Percentiles rank a stretch among this genome's conserved stretches.
Evolutionary conservation across 1,140 invertebrate genomes (phyloP).

Genomic region (Aphelenchoides fujianensis): DNA sequence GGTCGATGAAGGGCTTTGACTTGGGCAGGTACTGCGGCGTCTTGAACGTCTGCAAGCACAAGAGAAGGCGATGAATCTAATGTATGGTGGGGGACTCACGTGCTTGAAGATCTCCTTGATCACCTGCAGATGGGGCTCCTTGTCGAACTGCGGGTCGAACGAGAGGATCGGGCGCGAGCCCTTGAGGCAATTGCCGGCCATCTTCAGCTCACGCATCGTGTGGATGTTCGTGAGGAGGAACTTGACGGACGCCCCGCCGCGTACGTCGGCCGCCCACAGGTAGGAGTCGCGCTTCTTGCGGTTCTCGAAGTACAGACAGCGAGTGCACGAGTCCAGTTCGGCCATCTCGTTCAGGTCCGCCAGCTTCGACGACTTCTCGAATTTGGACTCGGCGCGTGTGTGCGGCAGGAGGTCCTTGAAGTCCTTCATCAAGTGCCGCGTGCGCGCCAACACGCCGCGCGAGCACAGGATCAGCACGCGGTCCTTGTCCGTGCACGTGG

Average conservation of each 20-base stretch:
- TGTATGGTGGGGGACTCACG: constrained; percentile 64
- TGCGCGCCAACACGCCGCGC: constrained; percentile 81
- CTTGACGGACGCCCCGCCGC: constrained; percentile 81
- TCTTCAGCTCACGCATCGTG: constrained; percentile 92
- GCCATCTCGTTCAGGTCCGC: constrained; percentile 73
- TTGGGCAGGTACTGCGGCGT: constrained; percentile 94
- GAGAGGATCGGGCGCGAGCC: constrained; percentile 89
- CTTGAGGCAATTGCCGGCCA: constrained; percentile 93
- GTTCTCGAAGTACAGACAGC: constrained; percentile 75
- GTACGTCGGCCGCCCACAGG: constrained; percentile 71
- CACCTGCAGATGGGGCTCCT: constrained; percentile 75
- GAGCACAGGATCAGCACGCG: constrained; percentile 85
- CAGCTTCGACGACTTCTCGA: constrained; percentile 69
- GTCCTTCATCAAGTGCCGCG: constrained; percentile 92
- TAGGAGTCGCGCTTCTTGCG: constrained; percentile 84
- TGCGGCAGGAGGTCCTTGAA: constrained; percentile 88
- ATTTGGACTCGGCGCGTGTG: constrained; percentile 79
- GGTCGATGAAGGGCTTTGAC: constrained; percentile 98
- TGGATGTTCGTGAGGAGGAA: constrained; percentile 93
- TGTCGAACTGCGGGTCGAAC: constrained; percentile 81
- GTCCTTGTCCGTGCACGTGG: constrained; percentile 84
- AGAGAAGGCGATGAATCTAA: constrained; percentile 16
- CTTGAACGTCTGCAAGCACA: constrained; percentile 76
- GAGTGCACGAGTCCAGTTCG: constrained; percentile 94
- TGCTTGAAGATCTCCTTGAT: constrained; percentile 82